Base-by-base conservation (phyloP, 2,888 invertebrate genomes). In the Trilocha varians region DNA sequence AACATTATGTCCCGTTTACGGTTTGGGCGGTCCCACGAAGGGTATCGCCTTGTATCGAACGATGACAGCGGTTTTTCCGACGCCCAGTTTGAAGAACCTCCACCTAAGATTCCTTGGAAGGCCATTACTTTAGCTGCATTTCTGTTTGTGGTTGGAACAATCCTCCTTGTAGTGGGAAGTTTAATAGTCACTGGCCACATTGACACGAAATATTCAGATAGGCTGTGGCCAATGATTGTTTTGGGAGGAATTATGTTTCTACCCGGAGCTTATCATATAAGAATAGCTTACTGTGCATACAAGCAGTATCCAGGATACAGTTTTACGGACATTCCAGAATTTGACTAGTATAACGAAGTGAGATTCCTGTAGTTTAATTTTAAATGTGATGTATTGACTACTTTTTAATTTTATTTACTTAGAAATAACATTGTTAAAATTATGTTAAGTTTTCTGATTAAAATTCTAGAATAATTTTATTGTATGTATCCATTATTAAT, bases 211-310 rank as follows among this genome's bases (percentile, higher is more conserved):
- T 95, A 96, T 76, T 89, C 91, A 2, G 96, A 96, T 72, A 88
- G 96, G 47, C 91, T 94, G 70, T 96, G 95, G 94, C 96, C 96
- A 1, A 88, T 97, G 74, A 90, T 96, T 49, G 91, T 96, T 53
- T 83, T 97, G 61, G 97, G 97, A 25, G 85, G 89, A 15, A 86
- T 97, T 33, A 95, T 96, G 94, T 96, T 97, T 65, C 91, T 97
- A 52, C 97, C 97, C 0, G 97, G 96, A 34, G 93, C 93, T 40
- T 97, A 97, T 76, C 96, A 97, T 69, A 91, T 95, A 38, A 89
- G 95, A 56, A 93, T 97, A 64, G 94, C 96, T 25, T 91, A 93
- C 67, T 93, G 92, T 76, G 96, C 96, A 0, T 95, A 91, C 71
- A 91, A 91, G 55, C 90, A 93, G 63, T 92, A 93, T 62, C 91